Evolutionary conservation across 2,888 invertebrate genomes (phyloP).

Genomic region (Onthophagus sagittarius): DNA sequence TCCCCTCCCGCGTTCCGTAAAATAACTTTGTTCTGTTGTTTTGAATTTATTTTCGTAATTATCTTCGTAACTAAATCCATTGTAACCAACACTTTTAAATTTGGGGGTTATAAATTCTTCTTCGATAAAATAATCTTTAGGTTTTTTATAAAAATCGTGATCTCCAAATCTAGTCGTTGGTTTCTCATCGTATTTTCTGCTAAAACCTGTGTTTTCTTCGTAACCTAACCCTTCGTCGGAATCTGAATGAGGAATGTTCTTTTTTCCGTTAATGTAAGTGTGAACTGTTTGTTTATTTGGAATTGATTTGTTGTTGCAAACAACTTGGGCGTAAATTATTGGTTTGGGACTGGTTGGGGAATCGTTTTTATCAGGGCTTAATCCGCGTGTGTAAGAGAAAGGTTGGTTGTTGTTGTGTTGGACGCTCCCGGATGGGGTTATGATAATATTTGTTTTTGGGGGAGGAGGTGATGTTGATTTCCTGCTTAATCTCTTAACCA

Average conservation of each 20-base stretch:
- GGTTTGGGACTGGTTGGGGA: slow-evolving; percentile 46
- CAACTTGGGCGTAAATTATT: slow-evolving; percentile 75
- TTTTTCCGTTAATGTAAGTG: slow-evolving; percentile 47
- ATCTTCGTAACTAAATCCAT: slow-evolving; percentile 50
- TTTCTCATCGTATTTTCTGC: slow-evolving; percentile 34
- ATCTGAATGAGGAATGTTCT: slow-evolving; percentile 62
- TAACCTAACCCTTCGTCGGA: slow-evolving; percentile 79
- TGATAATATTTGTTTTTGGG: slow-evolving; percentile 54
- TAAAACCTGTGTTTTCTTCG: slow-evolving; percentile 54
- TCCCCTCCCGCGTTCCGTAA: slow-evolving; percentile 57
- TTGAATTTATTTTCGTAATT: slow-evolving; percentile 54
- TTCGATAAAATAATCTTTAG: slow-evolving; percentile 50
- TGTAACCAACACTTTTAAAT: slow-evolving; percentile 55
- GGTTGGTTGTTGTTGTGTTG: slow-evolving; percentile 71
- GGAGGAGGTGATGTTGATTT: slow-evolving; percentile 67
- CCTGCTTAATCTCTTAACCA: slow-evolving; percentile 71
- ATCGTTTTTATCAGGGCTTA: slow-evolving; percentile 47
- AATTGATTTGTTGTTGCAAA: slow-evolving; percentile 48
- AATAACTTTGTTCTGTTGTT: slow-evolving; percentile 45
- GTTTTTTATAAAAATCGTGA: slow-evolving; percentile 42
- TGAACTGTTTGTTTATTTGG: slow-evolving; percentile 53
- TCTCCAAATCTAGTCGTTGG: slow-evolving; percentile 49
- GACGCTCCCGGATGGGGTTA: slow-evolving; percentile 58
- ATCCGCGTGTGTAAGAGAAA: slow-evolving; percentile 71
- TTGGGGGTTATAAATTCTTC: slow-evolving; percentile 58